phyloP scores from a whole-genome alignment of 2,113 vertebrate genomes.

The Arvicanthis niloticus region DNA sequence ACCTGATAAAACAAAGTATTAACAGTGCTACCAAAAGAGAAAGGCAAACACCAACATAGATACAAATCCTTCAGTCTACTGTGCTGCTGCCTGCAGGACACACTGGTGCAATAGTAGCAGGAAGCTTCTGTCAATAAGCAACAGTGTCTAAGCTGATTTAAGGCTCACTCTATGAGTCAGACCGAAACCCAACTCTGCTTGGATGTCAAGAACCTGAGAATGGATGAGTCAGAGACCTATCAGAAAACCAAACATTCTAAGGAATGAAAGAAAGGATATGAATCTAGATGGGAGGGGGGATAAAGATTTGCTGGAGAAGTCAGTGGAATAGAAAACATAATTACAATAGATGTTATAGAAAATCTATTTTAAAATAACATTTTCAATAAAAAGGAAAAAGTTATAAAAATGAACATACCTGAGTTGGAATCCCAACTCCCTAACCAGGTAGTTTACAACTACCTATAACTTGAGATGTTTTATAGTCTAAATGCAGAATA shows the following conservation, averaged over 20 bases:
- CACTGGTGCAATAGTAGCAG: neutral
- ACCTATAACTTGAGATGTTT: neutral
- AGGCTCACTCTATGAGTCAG: neutral
- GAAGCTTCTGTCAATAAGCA: neutral
- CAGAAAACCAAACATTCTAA: neutral
- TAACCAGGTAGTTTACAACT: neutral
- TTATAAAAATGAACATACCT: neutral
- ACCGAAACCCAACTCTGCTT: neutral
- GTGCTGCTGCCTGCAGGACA: neutral
- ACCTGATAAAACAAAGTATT: neutral
- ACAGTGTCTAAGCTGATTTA: neutral
- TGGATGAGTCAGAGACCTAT: neutral
- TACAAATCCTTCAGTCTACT: neutral
- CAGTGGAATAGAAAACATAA: neutral
- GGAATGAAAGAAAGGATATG: neutral
- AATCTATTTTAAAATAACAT: neutral
- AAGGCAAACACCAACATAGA: neutral
- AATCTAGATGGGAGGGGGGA: neutral
- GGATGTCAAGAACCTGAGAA: neutral
- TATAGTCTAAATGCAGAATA: neutral
- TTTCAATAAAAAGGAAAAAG: neutral
- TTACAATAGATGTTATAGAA: neutral
- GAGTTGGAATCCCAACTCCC: neutral
- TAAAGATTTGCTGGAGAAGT: neutral
- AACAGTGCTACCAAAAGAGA: neutral